Percentiles rank a stretch among this genome's conserved stretches.
These are phyloP conservation scores for Ichneumon xanthorius DNA, from an alignment of 2,888 invertebrate species.

Conservation along the genomic window DNA sequence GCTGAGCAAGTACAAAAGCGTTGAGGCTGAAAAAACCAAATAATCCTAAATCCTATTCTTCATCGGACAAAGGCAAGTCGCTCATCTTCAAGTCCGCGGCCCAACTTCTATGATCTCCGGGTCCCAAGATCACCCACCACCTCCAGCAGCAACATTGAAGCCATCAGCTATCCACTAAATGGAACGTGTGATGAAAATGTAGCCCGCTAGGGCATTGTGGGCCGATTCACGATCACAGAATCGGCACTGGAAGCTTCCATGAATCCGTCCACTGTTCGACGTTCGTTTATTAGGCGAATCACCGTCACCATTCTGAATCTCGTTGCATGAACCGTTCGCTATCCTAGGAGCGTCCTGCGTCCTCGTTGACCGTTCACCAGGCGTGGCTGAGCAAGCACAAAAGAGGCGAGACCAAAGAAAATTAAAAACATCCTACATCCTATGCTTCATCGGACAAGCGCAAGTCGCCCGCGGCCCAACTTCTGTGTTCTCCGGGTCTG, in stretches of 20 bases:
- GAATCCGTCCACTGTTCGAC: conserved; percentile 25
- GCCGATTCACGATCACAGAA: conserved; percentile 34
- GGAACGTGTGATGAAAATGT: background rate
- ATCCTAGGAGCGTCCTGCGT: background rate
- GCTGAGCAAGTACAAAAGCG: conserved; percentile 80
- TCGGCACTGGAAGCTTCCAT: conserved; percentile 49
- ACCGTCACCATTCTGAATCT: background rate
- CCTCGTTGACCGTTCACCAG: conserved; percentile 68
- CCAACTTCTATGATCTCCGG: conserved; percentile 46
- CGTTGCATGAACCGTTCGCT: conserved; percentile 4
- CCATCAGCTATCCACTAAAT: background rate
- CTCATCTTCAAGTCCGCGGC: conserved; percentile 46
- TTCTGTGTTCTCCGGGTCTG: background rate
- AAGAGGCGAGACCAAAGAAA: conserved; percentile 64
- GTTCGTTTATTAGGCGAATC: conserved; percentile 17
- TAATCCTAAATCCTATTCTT: conserved; percentile 68
- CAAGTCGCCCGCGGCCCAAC: conserved; percentile 67
- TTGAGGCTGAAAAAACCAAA: conserved; percentile 17
- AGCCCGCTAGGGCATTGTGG: background rate
- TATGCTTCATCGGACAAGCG: conserved; percentile 73
- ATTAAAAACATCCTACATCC: conserved; percentile 42
- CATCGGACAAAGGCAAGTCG: conserved; percentile 72
- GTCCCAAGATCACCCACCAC: background rate
- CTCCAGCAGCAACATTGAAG: background rate
- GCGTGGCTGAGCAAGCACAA: conserved; percentile 81